phyloP scores from a whole-genome alignment of 2,113 vertebrate species.

The Myocastor coypus region DNA sequence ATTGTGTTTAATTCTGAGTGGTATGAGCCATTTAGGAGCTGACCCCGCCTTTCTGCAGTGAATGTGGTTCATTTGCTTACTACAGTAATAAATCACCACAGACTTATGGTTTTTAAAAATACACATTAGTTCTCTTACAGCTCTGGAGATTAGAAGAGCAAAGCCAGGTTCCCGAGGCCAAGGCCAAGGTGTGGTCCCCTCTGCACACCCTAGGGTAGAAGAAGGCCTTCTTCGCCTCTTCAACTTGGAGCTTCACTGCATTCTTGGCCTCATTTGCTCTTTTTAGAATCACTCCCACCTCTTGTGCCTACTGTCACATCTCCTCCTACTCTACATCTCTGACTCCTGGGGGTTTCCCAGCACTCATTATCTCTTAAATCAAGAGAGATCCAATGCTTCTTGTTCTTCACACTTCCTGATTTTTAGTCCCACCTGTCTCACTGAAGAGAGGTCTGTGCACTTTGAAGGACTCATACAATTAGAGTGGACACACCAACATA shows the following conservation, averaged over 20 bases:
- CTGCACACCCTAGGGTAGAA: neutral
- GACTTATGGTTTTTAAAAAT: neutral
- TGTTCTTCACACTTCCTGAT: neutral
- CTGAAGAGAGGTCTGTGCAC: neutral
- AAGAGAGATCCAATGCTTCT: neutral
- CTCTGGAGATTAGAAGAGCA: neutral
- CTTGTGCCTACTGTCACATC: neutral
- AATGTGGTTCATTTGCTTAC: neutral
- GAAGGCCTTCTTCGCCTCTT: neutral
- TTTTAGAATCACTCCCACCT: neutral
- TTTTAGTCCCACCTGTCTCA: neutral
- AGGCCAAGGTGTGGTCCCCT: neutral
- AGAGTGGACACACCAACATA: neutral
- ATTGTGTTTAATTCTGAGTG: neutral
- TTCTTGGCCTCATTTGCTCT: neutral
- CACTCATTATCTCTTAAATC: neutral
- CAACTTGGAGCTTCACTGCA: neutral
- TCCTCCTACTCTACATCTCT: neutral
- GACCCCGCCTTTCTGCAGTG: neutral
- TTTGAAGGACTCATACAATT: neutral
- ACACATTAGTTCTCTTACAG: slow-evolving; percentile 4
- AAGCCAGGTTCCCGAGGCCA: neutral
- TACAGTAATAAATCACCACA: neutral
- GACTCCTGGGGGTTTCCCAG: no score
- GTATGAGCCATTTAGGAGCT: neutral